Evolutionary conservation across 2,113 vertebrate genomes (phyloP).

Genomic region (Antechinus stuartii): DNA sequence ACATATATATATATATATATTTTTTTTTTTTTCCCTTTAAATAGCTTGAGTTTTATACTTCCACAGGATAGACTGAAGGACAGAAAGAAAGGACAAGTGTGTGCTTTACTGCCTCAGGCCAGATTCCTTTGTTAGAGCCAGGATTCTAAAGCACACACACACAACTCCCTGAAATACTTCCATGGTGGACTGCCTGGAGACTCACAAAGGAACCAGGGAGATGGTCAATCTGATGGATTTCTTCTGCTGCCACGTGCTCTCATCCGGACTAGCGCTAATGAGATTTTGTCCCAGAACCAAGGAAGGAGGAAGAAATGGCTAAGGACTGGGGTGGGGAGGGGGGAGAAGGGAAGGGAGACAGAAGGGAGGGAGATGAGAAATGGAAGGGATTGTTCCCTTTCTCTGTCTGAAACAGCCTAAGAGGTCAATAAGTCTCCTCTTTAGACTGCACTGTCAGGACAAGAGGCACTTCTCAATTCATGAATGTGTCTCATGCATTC

Average conservation of each 20-base stretch:
- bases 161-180: slow-evolving; percentile 38
- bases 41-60: neutral
- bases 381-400: slow-evolving; percentile 55
- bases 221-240: slow-evolving; percentile 77
- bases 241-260: slow-evolving; percentile 79
- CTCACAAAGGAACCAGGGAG: slow-evolving; percentile 67
- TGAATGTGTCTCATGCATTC: slow-evolving; percentile 88
- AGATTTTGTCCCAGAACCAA: slow-evolving; percentile 79
- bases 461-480: slow-evolving; percentile 80
- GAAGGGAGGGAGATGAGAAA: slow-evolving; percentile 65
- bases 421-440: slow-evolving; percentile 76
- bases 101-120: neutral
- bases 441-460: slow-evolving; percentile 80
- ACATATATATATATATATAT: too few relatives aligned
- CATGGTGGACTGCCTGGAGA: slow-evolving; percentile 71
- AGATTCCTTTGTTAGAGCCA: neutral
- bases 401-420: slow-evolving; percentile 68
- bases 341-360: slow-evolving; percentile 5
- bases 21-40: neutral
- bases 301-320: slow-evolving; percentile 55
- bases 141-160: slow-evolving; percentile 6
- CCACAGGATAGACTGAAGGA: neutral
- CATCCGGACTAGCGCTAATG: slow-evolving; percentile 83
- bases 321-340: neutral
- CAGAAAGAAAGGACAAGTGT: neutral